Base-by-base conservation (phyloP, 2,888 invertebrate genomes). In the Drosophila basisetae region DNA sequence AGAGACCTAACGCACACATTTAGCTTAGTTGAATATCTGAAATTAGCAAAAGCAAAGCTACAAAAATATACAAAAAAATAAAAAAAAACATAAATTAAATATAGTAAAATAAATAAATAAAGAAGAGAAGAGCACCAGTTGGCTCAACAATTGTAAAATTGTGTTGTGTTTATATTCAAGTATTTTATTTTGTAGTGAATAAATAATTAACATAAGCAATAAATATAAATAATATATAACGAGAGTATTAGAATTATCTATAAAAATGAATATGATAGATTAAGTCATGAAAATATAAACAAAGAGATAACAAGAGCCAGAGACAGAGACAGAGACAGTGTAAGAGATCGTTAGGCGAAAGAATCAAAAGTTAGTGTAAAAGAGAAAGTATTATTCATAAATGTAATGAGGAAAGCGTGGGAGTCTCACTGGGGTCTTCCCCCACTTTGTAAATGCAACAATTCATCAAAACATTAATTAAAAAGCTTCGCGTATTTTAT, bases 11-110 rank as follows among this genome's bases (percentile, higher is more conserved):
- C 83, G 68, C 87, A 88, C 87, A 87, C 85, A 83, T 82, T 84
- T 83, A 88, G 80, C 77, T 62, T 63, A 61, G 58, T 66, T 50
- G 35, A 66, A 58, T 70, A 52, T 41, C 60, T 73, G 74, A 83
- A 89, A 84, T 62, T 77, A 91, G 91, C 91, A 91, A 75, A 47
- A 31, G 41, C 68, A 90, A 91, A 68, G 92, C 91, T 91, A 82
- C 86, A 91, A 91, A 91, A 91, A 78, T 4, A 9, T 75, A 78
- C 81, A 85, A 83, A 83, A 87, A 86, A 89, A 76, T 75, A 79
- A 80, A 78, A 33, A 77, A 81, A 80, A 37, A 4, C 9, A 35
- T 35, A 78, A 80, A 82, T 31, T 77, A 78, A 83, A 37, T 10
- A 35, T 4, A 86, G 31, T 18, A 83, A 87, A 89, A 88, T 80